Evolutionary conservation across 2,113 vertebrate genomes (phyloP).

Genomic region (Pituophis catenifer): DNA sequence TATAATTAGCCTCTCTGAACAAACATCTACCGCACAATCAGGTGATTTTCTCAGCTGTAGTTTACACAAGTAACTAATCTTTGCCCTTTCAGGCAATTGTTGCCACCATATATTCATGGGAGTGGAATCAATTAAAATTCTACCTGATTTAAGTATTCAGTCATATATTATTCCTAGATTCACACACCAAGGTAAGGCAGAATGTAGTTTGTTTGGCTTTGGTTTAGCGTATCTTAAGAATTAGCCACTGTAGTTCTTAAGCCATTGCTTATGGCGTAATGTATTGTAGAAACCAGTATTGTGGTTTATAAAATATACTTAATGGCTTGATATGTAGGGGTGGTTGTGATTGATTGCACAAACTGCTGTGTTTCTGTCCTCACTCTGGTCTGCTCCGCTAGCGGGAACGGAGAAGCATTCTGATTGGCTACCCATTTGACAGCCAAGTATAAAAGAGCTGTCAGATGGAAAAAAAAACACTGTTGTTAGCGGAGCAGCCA

Average conservation of each 20-base stretch:
- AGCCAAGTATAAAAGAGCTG: too few species aligned
- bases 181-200: neutral
- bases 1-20: slow-evolving; percentile 55
- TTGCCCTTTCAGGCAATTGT: slow-evolving; percentile 53
- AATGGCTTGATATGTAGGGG: neutral
- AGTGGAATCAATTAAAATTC: slow-evolving; percentile 27
- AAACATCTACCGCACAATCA: slow-evolving; percentile 50
- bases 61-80: slow-evolving; percentile 23
- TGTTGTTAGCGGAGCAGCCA: too few species aligned
- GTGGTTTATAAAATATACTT: neutral
- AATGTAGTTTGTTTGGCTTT: neutral
- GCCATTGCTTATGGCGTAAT: neutral
- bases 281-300: neutral
- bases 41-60: slow-evolving; percentile 40
- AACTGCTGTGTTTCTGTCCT: too few species aligned
- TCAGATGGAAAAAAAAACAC: too few species aligned
- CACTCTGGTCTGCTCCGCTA: too few species aligned
- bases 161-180: neutral
- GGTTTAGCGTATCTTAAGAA: neutral
- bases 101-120: slow-evolving; percentile 46
- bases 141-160: slow-evolving; percentile 34
- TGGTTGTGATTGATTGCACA: neutral
- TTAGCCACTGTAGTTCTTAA: neutral
- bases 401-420: too few species aligned
- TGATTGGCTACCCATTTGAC: too few species aligned